Percentiles rank a stretch among this genome's conserved stretches.
phyloP scores from a whole-genome alignment of 2,797 vertebrate genomes.

The Arctocebus calabarensis region DNA sequence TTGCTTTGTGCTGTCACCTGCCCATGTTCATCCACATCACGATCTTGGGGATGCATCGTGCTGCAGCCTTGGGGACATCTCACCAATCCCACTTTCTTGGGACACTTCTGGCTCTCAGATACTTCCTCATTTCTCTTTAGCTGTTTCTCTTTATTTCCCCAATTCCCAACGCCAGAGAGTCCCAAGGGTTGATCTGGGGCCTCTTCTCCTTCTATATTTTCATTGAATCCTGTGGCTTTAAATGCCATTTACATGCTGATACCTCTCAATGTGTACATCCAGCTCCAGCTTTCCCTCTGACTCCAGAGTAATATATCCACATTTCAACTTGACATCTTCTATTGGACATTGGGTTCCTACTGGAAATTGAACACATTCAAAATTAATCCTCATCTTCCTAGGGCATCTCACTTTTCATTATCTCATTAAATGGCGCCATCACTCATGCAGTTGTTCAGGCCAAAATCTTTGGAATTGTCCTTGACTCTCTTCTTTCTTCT shows the following conservation, averaged over 20 bases:
- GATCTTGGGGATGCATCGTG: rapidly evolving
- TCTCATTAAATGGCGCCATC: background rate
- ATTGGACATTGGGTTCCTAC: background rate
- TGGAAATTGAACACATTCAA: rapidly evolving
- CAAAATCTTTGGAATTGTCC: background rate
- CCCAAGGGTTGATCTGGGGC: background rate
- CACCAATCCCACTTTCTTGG: background rate
- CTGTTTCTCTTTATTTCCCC: background rate
- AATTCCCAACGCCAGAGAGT: background rate
- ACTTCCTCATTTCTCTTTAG: background rate
- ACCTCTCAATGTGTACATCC: background rate
- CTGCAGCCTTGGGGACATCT: background rate
- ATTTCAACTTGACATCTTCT: background rate
- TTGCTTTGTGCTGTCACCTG: too few relatives aligned
- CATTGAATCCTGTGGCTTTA: background rate
- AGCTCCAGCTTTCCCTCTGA: background rate
- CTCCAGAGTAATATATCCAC: background rate
- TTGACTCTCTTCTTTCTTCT: background rate
- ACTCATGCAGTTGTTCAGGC: background rate
- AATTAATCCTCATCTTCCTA: background rate
- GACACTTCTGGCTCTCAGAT: too few relatives aligned
- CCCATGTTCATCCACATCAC: background rate
- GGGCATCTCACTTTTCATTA: rapidly evolving
- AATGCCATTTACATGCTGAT: rapidly evolving
- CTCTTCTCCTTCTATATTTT: background rate